Base-by-base conservation (phyloP, 2,888 invertebrate genomes). In the Laothoe populi region DNA sequence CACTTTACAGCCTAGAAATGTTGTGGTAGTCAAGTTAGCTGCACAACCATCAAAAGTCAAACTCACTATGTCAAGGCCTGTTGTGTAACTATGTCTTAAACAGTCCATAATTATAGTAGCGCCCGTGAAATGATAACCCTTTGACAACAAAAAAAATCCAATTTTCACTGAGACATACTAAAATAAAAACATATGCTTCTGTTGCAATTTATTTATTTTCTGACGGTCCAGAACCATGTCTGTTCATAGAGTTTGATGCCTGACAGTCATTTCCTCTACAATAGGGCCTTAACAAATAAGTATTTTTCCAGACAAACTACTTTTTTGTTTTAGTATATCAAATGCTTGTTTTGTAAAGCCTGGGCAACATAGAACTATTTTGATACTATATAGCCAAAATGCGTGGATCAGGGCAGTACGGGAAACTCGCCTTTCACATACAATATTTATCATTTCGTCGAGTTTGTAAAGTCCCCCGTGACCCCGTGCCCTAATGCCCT, bases 251-350 rank as follows among this genome's bases (percentile, higher is more conserved):
- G 63, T 65, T 61, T 67, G 69, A 1, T 68, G 64, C 0, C 64
- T 53, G 7, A 72, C 46, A 7, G 70, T 65, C 67, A 70, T 68
- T 35, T 71, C 71, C 31, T 71, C 70, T n/a, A 40, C 60, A 16
- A 70, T 57, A 4, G 69, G 31, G 0, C 68, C 64, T n/a, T n/a
- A n/a, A 40, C 64, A 66, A n/a, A 66, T 2, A 8, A 69, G 16
- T 13, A 31, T 23, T 42, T 64, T 49, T 2, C 45, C 45, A 13
- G 13, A 19, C 19, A 5, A 3, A 13, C 19, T 45, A 45, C 8
- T 19, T 45, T 21, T 45, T 19, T 21, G 19, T 45, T 19, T 13
- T 45, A 45, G 4, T 5, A 45, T 19, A 8, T 35, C 35, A 10
- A 35, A 10, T 1, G 35, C 35, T 35, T 35, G 35, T 35, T 10